These are phyloP conservation scores for Diploscapter pachys DNA, from an alignment of 1,140 invertebrate genomes.

Conservation along the genomic window DNA sequence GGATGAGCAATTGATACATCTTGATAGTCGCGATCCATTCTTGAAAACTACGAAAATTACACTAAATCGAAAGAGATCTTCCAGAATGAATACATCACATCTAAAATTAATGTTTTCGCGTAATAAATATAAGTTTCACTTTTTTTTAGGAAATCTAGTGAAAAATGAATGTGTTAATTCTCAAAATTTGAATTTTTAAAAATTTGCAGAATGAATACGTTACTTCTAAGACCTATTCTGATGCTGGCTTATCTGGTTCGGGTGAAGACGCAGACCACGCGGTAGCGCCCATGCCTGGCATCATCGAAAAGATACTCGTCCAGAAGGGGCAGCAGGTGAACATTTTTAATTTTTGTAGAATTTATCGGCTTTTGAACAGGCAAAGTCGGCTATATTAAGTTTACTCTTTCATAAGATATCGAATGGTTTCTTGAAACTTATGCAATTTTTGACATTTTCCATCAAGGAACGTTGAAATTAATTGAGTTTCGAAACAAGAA, in stretches of 20 bases:
- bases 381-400: background rate
- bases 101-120: background rate
- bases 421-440: background rate
- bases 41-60: no score
- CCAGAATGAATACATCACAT: background rate
- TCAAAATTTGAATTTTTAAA: no score
- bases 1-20: no score
- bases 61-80: constrained; percentile 29
- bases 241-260: constrained; percentile 29
- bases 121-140: background rate
- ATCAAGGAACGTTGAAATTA: background rate
- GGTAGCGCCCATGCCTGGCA: constrained; percentile 87
- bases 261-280: constrained; percentile 56
- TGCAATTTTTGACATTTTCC: background rate
- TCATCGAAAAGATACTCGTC: constrained; percentile 85
- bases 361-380: background rate
- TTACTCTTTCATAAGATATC: background rate
- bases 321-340: constrained; percentile 74
- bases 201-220: background rate
- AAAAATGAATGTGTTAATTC: constrained; percentile 6
- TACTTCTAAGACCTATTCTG: background rate
- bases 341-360: background rate
- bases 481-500: background rate
- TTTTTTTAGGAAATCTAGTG: background rate
- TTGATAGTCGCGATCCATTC: no score